These are phyloP conservation scores for Cryptotis parvus DNA, from an alignment of 2,113 vertebrate genomes.

Conservation along the genomic window DNA sequence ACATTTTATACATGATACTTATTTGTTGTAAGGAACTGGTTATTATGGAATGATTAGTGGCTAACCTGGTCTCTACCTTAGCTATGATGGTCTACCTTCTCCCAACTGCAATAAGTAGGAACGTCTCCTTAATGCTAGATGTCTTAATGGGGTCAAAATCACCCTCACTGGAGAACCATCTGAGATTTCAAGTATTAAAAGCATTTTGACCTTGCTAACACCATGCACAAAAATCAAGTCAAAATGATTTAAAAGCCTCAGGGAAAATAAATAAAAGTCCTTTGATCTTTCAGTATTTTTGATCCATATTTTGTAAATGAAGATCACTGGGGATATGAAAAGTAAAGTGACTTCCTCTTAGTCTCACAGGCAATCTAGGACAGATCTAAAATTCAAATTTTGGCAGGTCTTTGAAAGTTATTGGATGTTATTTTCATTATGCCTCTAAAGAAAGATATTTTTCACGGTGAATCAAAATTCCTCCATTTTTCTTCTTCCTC, in stretches of 20 bases:
- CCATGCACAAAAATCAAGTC: too few species aligned
- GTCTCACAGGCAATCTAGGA: background rate
- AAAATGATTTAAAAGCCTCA: too few species aligned
- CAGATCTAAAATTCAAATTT: background rate
- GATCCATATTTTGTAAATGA: background rate
- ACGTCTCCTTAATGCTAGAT: background rate
- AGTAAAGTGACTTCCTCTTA: background rate
- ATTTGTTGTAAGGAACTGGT: background rate
- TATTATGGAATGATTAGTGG: background rate
- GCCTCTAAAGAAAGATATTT: background rate
- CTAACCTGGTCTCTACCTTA: background rate
- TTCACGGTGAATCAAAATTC: background rate
- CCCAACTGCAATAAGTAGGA: background rate
- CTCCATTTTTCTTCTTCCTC: background rate
- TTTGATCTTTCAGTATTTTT: too few species aligned
- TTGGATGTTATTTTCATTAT: background rate
- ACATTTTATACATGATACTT: background rate
- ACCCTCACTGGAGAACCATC: background rate
- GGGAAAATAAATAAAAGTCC: too few species aligned
- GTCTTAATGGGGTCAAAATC: background rate
- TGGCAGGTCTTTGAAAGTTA: background rate
- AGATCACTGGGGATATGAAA: background rate
- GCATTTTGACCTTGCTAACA: background rate
- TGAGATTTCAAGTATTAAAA: background rate
- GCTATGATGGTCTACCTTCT: background rate